These are phyloP conservation scores for Euproctis similis DNA, from an alignment of 2,888 invertebrate species.

Conservation along the genomic window DNA sequence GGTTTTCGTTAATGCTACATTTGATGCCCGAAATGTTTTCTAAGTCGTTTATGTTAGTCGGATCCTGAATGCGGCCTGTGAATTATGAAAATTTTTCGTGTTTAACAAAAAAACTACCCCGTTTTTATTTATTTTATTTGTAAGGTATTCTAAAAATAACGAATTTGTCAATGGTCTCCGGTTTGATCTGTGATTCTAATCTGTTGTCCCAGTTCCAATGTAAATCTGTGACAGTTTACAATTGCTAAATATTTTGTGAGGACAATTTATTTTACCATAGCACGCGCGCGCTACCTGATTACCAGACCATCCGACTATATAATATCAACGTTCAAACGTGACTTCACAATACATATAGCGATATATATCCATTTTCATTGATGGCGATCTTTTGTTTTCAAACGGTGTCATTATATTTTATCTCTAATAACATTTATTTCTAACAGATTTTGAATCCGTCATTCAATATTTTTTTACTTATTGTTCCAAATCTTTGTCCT, in stretches of 20 bases:
- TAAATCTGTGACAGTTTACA: conserved; percentile 19
- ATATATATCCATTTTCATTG: conserved; percentile 2
- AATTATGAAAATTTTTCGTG: no score
- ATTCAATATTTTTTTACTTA: no score
- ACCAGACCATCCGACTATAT: no score
- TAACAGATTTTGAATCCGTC: no score
- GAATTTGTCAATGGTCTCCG: conserved; percentile 27
- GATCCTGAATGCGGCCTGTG: no score
- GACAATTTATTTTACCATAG: conserved; percentile 12
- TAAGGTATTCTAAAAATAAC: conserved; percentile 14
- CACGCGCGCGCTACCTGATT: conserved; percentile 15
- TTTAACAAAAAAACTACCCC: no score
- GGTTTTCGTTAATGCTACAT: no score
- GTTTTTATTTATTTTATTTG: no score
- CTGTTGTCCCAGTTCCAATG: conserved; percentile 31
- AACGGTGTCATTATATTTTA: not conserved
- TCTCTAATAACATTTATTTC: not conserved
- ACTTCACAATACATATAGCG: no score
- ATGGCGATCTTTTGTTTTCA: conserved; percentile 4
- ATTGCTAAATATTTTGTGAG: conserved; percentile 20
- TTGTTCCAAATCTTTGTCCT: not conserved
- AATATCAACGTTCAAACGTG: no score
- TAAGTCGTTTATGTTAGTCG: no score
- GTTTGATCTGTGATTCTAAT: conserved; percentile 36
- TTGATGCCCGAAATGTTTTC: no score